phyloP scores from a whole-genome alignment of 2,113 vertebrate species.

The Felis chaus region DNA sequence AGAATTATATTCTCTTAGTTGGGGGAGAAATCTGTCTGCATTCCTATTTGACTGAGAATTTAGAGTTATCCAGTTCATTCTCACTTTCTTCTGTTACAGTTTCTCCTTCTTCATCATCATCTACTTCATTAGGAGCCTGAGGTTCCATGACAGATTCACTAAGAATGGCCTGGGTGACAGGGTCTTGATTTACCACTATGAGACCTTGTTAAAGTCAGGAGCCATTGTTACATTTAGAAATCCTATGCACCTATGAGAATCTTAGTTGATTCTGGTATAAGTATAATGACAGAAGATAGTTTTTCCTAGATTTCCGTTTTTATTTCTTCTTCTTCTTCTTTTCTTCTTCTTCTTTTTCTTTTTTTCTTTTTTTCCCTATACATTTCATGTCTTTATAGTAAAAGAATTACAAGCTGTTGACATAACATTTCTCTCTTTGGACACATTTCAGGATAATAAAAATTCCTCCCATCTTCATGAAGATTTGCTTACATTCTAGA shows the following conservation, averaged over 20 bases:
- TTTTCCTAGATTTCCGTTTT: background rate
- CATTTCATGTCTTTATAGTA: background rate
- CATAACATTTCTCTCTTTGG: background rate
- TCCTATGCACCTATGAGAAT: slow-evolving; percentile 79
- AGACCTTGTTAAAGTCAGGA: slow-evolving; percentile 86
- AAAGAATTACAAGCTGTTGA: background rate
- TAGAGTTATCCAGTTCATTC: background rate
- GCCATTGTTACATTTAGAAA: slow-evolving; percentile 93
- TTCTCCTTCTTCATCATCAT: background rate
- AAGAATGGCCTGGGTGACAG: slow-evolving; percentile 84
- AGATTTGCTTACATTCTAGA: background rate
- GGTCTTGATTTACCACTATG: slow-evolving; percentile 85
- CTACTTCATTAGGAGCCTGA: slow-evolving; percentile 82
- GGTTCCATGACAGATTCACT: slow-evolving; percentile 89
- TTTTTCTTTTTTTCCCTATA: background rate
- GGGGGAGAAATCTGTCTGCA: slow-evolving; percentile 63
- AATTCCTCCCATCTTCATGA: background rate
- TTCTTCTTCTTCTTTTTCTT: background rate
- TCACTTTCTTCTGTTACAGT: background rate
- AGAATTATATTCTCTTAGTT: slow-evolving; percentile 80
- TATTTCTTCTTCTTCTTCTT: background rate
- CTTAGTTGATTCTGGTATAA: background rate
- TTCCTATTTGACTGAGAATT: background rate
- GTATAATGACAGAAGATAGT: background rate
- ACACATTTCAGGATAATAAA: background rate